phyloP scores from a whole-genome alignment of 2,888 invertebrate species.

The Drosophila merina region DNA sequence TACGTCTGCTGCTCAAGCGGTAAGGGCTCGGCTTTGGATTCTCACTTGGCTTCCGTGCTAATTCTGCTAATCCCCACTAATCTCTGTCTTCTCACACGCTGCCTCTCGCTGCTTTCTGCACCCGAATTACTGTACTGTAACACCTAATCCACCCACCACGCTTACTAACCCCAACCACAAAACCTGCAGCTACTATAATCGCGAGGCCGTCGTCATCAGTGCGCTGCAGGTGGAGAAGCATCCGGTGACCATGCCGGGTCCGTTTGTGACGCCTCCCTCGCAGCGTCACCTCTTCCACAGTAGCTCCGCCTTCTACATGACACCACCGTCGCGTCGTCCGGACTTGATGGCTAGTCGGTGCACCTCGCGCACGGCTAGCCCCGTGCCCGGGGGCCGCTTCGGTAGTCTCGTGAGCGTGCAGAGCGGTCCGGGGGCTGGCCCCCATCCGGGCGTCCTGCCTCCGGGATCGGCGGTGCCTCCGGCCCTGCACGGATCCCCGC shows the following conservation, averaged over 20 bases:
- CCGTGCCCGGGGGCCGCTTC: constrained; percentile 85
- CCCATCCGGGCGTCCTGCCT: constrained; percentile 5
- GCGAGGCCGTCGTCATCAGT: constrained; percentile 96
- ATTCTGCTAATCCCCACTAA: constrained; percentile 3
- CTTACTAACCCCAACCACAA: constrained; percentile 43
- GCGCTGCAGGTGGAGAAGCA: constrained; percentile 96
- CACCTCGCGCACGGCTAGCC: constrained; percentile 85
- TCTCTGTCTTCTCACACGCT: constrained; percentile 66
- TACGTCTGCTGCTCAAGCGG: constrained; percentile 94
- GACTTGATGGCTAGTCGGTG: constrained; percentile 79
- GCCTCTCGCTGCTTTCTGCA: constrained; percentile 66
- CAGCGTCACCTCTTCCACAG: constrained; percentile 86
- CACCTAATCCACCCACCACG: constrained; percentile 28
- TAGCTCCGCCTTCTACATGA: constrained; percentile 87
- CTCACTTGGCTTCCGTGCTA: not conserved
- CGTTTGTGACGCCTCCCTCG: constrained; percentile 89
- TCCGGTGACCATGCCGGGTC: constrained; percentile 94
- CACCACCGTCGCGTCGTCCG: constrained; percentile 88
- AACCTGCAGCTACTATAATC: constrained; percentile 91
- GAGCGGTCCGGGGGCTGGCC: constrained; percentile 79
- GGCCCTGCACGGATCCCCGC: constrained; percentile 85
- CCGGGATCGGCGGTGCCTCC: constrained; percentile 44
- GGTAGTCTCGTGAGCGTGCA: constrained; percentile 87
- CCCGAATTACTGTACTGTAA: constrained; percentile 37
- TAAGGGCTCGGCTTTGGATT: constrained; percentile 84